phyloP scores from a whole-genome alignment of 2,113 vertebrate species.

The Stigmatopora nigra region DNA sequence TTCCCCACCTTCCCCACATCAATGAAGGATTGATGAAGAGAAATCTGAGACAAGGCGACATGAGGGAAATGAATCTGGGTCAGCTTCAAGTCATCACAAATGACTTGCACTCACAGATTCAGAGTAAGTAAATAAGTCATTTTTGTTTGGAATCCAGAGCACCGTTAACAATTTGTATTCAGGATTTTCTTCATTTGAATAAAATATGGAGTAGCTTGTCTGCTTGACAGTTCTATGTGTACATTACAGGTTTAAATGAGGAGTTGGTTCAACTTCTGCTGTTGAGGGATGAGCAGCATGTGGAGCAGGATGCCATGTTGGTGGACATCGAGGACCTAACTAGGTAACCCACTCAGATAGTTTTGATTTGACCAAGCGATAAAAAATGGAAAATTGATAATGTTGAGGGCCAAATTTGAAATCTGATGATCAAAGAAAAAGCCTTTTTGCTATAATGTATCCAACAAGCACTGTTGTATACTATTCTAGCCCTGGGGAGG shows the following conservation, averaged over 20 bases:
- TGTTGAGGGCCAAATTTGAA: neutral
- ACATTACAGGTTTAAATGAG: conserved; percentile 83
- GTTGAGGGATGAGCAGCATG: conserved; percentile 90
- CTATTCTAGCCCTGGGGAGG: too few relatives aligned
- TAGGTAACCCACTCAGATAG: conserved; percentile 68
- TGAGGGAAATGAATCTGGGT: conserved; percentile 93
- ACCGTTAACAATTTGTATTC: neutral
- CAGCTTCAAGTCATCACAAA: conserved; percentile 98
- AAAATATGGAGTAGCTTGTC: too few relatives aligned
- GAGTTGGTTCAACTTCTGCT: conserved; percentile 94
- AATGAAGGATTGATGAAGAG: conserved; percentile 95
- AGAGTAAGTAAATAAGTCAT: conserved; percentile 75
- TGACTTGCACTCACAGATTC: conserved; percentile 96
- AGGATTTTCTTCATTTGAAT: neutral
- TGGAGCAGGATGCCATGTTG: conserved; percentile 97
- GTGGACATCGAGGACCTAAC: conserved; percentile 97
- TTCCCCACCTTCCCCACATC: conserved; percentile 94
- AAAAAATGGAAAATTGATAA: too few relatives aligned
- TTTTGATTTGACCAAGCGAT: too few relatives aligned
- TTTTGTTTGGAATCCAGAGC: neutral
- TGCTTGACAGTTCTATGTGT: neutral
- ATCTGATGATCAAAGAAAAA: too few relatives aligned
- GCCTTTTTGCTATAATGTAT: too few relatives aligned
- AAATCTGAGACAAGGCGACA: conserved; percentile 84
- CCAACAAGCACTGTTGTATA: too few relatives aligned